These are phyloP conservation scores for Dipodomys spectabilis DNA, from an alignment of 2,113 vertebrate genomes.

Conservation along the genomic window DNA sequence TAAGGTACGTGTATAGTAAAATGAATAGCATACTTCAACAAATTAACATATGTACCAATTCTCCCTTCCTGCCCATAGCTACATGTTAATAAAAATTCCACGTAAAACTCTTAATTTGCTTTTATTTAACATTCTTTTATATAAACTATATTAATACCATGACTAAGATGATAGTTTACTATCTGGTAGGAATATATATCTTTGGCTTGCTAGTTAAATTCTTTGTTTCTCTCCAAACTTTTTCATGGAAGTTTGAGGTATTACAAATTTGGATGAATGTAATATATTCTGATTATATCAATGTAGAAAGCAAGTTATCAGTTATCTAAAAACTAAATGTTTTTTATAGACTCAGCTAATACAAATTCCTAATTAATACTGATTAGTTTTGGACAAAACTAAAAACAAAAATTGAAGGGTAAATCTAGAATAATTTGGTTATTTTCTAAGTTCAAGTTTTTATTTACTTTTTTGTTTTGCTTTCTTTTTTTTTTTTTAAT, in stretches of 20 bases:
- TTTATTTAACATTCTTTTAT: background rate
- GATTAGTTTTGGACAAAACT: slow-evolving; percentile 20
- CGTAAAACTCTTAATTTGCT: background rate
- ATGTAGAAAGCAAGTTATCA: slow-evolving; percentile 8
- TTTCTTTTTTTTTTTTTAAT: background rate
- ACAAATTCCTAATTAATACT: background rate
- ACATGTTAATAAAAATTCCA: background rate
- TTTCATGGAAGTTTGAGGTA: background rate
- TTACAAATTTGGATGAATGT: background rate
- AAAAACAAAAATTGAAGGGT: background rate
- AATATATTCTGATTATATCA: slow-evolving; percentile 8
- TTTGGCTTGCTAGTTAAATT: background rate
- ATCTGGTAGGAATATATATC: background rate
- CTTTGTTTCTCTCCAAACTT: slow-evolving; percentile 34
- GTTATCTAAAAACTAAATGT: background rate
- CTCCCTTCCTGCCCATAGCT: too few species aligned
- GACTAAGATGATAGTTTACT: background rate
- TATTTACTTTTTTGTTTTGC: background rate
- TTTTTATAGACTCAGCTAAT: slow-evolving; percentile 40
- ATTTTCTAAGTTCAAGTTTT: background rate
- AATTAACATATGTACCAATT: background rate
- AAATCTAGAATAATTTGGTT: slow-evolving; percentile 17
- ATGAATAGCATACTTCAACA: background rate
- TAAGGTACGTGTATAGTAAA: background rate
- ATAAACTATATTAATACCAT: background rate